Base-by-base conservation (phyloP, 2,888 invertebrate species). In the Amblyteles armatorius region DNA sequence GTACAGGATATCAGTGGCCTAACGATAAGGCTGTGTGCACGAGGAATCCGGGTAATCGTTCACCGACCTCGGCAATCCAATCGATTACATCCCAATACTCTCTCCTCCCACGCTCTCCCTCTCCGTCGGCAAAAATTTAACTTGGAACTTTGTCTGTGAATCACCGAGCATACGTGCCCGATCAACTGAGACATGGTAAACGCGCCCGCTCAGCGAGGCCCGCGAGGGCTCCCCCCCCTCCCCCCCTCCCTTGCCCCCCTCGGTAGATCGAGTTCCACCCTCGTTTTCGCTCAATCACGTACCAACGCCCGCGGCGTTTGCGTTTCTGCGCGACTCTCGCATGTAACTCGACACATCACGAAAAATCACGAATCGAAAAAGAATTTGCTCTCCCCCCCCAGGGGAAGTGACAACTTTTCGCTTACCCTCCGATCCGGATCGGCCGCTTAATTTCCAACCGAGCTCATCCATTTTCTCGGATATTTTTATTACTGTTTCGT, bases 401-500 rank as follows among this genome's bases (percentile, higher is more conserved):
- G 5, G 22, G 16, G n/a, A 44, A 73, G 72, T 40, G 57, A 57
- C 82, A 77, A 69, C 44, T 76, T 76, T 26, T 71, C 36, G 48
- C 50, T 44, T 26, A 13, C 13, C 7, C 19, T 52, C 26, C 13
- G 69, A 65, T 71, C 60, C n/a, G 52, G 22, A 60, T 63, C 55
- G 29, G 55, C 63, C 71, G 76, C 71, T 85, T 82, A 76, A 82
- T 82, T 85, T 79, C 52, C 44, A 48, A 79, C 74, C 63, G 48
- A 68, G 82, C 82, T 79, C 82, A 79, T 80, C 79, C 79, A 81
- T 74, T 79, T 80, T 36, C 48, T 52, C 48, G 76, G 77, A 84
- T 84, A 84, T 81, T 84, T 87, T 87, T 87, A 86, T 74, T 68
- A 84, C 86, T 84, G 73, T 79, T 84, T 84, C 86, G 79, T 84